Base-by-base conservation (phyloP, 2,888 invertebrate genomes). In the Pegoplata infirma region DNA sequence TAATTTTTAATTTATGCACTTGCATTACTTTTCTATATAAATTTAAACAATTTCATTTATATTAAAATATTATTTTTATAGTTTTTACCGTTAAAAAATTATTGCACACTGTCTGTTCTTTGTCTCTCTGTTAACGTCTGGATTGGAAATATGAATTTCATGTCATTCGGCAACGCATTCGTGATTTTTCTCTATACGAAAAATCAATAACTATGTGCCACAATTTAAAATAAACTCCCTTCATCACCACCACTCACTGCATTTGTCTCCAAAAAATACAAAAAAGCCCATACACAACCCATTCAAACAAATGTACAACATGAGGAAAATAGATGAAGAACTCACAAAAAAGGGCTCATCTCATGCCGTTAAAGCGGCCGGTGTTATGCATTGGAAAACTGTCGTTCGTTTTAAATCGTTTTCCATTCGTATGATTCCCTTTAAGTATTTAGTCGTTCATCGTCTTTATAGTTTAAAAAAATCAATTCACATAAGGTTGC, bases 191-290 rank as follows among this genome's bases (percentile, higher is more conserved):
- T 83, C 83, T 82, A 83, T 81, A 83, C 82, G 83, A 82, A 86
- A 87, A 87, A 87, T 87, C 87, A 85, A 87, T 87, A 87, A 79
- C 77, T 81, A 81, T 82, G 53, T 72, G 67, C 64, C 46, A 44
- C 53, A 59, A 64, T 71, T 55, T 53, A 44, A 12, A 49, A 46
- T 68, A 56, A 73, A 58, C 73, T 77, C 63, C 77, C 67, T 58
- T 67, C 67, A 16, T 59, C 23, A 5, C n/a, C 25, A 28, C 55
- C 44, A 66, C 47, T 58, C 19, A 23, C 59, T 36, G 12, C 53
- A 64, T 58, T 64, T 73, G 67, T 77, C 51, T 19, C 49, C 56
- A 59, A 51, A 36, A n/a, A 6, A 14, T 19, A 25, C 14, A 46
- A n/a, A n/a, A n/a, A n/a, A 12, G 25, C 28, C n/a, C n/a, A n/a